Evolutionary conservation across 2,888 invertebrate species (phyloP).

Genomic region (Ormia ochracea): DNA sequence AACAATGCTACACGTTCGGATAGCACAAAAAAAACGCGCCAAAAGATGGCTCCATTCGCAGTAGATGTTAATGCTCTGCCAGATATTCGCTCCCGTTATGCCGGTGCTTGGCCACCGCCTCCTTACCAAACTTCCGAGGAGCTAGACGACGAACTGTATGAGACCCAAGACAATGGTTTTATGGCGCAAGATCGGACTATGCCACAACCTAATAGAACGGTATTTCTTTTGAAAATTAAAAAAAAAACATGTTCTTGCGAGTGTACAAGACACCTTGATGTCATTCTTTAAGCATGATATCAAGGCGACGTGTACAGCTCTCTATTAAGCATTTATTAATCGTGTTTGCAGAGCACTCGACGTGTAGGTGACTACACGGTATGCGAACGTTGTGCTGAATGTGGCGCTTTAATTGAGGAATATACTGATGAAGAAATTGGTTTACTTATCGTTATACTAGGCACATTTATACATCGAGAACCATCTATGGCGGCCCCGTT

Average conservation of each 20-base stretch:
- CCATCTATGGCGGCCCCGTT: slow-evolving; percentile 95
- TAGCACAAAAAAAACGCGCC: slow-evolving; percentile 76
- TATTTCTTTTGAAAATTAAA: slow-evolving; percentile 58
- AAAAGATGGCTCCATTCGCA: slow-evolving; percentile 79
- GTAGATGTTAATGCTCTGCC: slow-evolving; percentile 79
- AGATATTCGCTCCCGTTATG: slow-evolving; percentile 78
- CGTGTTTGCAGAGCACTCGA: slow-evolving; percentile 78
- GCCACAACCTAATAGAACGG: slow-evolving; percentile 66
- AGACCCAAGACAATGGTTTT: slow-evolving; percentile 67
- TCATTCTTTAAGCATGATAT: too few relatives aligned
- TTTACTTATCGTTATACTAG: slow-evolving; percentile 93
- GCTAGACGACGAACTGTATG: slow-evolving; percentile 70
- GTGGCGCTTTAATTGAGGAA: slow-evolving; percentile 91
- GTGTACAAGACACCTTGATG: too few relatives aligned
- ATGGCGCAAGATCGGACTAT: slow-evolving; percentile 64
- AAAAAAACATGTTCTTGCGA: too few relatives aligned
- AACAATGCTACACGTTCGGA: slow-evolving; percentile 44
- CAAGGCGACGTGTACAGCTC: too few relatives aligned
- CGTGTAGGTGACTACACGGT: slow-evolving; percentile 84
- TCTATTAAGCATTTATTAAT: neutral
- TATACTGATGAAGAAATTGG: slow-evolving; percentile 98
- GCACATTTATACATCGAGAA: slow-evolving; percentile 97
- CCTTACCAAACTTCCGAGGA: slow-evolving; percentile 71
- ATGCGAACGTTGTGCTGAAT: slow-evolving; percentile 86
- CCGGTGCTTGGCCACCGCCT: slow-evolving; percentile 79